A percentile compares a stretch with the other conserved stretches of the same genome.
phyloP scores from a whole-genome alignment of 1,140 invertebrate species.

The Heliconius himera region DNA sequence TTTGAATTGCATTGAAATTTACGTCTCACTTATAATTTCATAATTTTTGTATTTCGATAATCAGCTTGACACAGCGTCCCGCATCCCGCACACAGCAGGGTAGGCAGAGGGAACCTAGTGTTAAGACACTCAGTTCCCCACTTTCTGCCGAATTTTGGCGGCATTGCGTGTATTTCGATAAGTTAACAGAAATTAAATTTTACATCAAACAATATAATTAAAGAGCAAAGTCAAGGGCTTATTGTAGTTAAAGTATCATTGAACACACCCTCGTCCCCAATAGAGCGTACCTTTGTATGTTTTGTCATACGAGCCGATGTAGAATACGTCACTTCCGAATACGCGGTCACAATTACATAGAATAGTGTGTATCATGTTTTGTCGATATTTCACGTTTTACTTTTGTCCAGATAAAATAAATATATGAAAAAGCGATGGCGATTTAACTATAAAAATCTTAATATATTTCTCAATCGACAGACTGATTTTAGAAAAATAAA shows the following conservation, averaged over 20 bases:
- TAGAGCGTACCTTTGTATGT: neutral
- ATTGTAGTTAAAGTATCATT: neutral
- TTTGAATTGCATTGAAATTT: too few relatives aligned
- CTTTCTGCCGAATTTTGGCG: too few relatives aligned
- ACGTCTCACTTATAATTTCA: too few relatives aligned
- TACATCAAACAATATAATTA: neutral
- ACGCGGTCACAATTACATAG: neutral
- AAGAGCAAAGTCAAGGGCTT: neutral
- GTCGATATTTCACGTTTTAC: neutral
- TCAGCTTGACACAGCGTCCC: too few relatives aligned
- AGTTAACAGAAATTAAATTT: neutral
- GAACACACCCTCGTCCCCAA: neutral
- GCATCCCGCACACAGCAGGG: too few relatives aligned
- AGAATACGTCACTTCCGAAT: slow-evolving; percentile 6
- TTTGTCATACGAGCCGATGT: slow-evolving; percentile 6
- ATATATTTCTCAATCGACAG: too few relatives aligned
- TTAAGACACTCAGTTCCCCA: too few relatives aligned
- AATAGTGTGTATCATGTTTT: neutral
- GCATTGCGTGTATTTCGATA: too few relatives aligned
- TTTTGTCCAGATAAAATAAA: neutral
- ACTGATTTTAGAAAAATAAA: too few relatives aligned
- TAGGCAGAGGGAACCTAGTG: too few relatives aligned
- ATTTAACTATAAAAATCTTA: too few relatives aligned
- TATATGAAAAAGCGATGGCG: too few relatives aligned
- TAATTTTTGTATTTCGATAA: neutral